A percentile compares a stretch with the other conserved stretches of the same genome.
Conservation (phyloP, 2,888 invertebrate genomes). For the Torymus aiolomorphi region DNA sequence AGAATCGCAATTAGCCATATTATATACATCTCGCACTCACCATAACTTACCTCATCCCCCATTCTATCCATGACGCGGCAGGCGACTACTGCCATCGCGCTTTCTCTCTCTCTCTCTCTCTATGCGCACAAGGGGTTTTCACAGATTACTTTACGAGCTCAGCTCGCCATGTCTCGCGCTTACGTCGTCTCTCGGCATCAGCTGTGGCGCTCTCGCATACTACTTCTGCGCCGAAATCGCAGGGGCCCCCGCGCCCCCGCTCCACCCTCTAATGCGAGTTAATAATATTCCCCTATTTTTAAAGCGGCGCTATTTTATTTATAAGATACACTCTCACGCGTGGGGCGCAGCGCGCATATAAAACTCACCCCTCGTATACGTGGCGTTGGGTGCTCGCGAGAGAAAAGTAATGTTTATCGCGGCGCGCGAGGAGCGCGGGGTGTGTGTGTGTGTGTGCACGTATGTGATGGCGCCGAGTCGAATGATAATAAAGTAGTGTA, state of each 20-base stretch:
- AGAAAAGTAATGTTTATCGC: conserved; percentile 34
- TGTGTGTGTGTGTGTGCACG: neutral
- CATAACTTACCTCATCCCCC: conserved; percentile 23
- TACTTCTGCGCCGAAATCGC: no score
- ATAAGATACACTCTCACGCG: conserved; percentile 61
- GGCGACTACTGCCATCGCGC: neutral
- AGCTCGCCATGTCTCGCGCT: neutral
- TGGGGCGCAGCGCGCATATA: conserved; percentile 15
- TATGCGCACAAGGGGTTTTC: conserved; percentile 28
- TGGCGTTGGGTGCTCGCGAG: neutral
- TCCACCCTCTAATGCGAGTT: conserved; percentile 71
- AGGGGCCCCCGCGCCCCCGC: no score
- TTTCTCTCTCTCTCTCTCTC: neutral
- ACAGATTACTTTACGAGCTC: conserved; percentile 53
- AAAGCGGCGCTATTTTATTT: conserved; percentile 70
- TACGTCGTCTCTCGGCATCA: conserved; percentile 5
- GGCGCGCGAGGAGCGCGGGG: no score
- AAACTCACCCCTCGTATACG: conserved; percentile 20
- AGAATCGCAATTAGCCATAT: conserved; percentile 38
- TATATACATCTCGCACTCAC: conserved; percentile 14
- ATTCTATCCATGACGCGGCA: no score
- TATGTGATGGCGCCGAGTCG: conserved; percentile 7
- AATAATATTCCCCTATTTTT: conserved; percentile 73
- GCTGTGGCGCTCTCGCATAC: conserved; percentile 46
- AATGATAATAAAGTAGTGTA: conserved; percentile 48